Evolutionary conservation across 2,113 vertebrate species (phyloP).

Genomic region (Acanthochromis polyacanthus): DNA sequence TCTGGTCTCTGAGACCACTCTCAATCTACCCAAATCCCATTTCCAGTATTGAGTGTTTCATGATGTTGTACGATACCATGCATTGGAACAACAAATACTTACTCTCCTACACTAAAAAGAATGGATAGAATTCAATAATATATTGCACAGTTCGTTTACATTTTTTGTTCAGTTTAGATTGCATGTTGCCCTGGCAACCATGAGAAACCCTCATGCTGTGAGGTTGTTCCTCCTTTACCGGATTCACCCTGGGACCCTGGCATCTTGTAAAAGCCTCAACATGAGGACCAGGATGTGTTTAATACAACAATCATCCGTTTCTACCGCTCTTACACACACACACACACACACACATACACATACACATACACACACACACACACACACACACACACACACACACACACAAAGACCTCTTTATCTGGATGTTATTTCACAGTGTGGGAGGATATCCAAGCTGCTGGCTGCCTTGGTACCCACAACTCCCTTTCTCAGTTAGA

Average conservation of each 20-base stretch:
- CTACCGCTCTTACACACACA: conserved; percentile 35
- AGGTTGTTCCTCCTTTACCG: conserved; percentile 11
- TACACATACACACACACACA: conserved; percentile 16
- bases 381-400: conserved; percentile 61
- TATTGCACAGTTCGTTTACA: too few relatives aligned
- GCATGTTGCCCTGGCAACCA: neutral
- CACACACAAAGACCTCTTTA: conserved; percentile 83
- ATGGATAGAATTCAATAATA: too few relatives aligned
- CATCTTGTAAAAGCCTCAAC: conserved; percentile 67
- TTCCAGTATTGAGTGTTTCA: too few relatives aligned
- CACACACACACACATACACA: conserved; percentile 34
- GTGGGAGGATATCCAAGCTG: conserved; percentile 70
- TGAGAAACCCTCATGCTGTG: neutral
- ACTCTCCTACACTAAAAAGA: too few relatives aligned
- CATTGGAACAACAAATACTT: too few relatives aligned
- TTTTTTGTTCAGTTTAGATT: too few relatives aligned
- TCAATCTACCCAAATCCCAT: too few relatives aligned
- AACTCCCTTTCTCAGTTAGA: conserved; percentile 26
- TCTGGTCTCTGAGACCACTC: too few relatives aligned
- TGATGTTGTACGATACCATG: too few relatives aligned
- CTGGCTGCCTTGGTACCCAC: conserved; percentile 60
- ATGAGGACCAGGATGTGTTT: conserved; percentile 71
- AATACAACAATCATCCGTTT: conserved; percentile 76
- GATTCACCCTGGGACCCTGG: conserved; percentile 50
- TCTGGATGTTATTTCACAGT: conserved; percentile 76